Evolutionary conservation across 1,140 invertebrate genomes (phyloP).

Genomic region (Lethrus apterus): DNA sequence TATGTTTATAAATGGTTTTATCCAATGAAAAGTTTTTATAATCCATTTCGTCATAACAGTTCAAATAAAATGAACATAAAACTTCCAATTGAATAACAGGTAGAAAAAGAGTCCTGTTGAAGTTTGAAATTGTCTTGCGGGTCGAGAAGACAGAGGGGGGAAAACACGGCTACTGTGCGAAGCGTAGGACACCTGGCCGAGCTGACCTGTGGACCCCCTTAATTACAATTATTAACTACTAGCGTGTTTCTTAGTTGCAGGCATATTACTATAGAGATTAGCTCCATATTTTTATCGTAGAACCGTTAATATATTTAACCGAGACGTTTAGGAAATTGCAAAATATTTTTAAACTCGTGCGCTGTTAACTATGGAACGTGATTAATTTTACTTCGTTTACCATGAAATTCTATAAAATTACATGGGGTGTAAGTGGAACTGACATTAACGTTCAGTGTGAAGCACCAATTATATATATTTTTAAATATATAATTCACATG

Average conservation of each 20-base stretch:
- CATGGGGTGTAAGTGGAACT: too few relatives aligned
- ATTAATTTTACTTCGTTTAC: too few relatives aligned
- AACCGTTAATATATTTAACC: slow-evolving; percentile 9
- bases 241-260: slow-evolving; percentile 20
- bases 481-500: too few relatives aligned
- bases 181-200: slow-evolving; percentile 15
- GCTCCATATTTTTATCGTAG: background rate
- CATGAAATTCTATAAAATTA: too few relatives aligned
- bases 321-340: slow-evolving; percentile 8
- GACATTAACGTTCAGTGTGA: too few relatives aligned
- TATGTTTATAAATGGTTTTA: too few relatives aligned
- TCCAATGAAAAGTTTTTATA: too few relatives aligned
- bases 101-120: slow-evolving; percentile 11
- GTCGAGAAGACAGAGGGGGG: background rate
- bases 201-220: slow-evolving; percentile 20
- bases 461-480: too few relatives aligned
- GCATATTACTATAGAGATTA: slow-evolving; percentile 14
- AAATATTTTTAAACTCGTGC: background rate
- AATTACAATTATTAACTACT: slow-evolving; percentile 26
- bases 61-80: too few relatives aligned
- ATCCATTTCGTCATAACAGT: too few relatives aligned
- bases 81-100: slow-evolving; percentile 11
- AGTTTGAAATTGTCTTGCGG: slow-evolving; percentile 9
- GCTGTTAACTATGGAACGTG: slow-evolving; percentile 8
- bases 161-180: slow-evolving; percentile 12